Evolutionary conservation across 2,797 vertebrate species (phyloP).

Genomic region (Hafferia zeledoni): DNA sequence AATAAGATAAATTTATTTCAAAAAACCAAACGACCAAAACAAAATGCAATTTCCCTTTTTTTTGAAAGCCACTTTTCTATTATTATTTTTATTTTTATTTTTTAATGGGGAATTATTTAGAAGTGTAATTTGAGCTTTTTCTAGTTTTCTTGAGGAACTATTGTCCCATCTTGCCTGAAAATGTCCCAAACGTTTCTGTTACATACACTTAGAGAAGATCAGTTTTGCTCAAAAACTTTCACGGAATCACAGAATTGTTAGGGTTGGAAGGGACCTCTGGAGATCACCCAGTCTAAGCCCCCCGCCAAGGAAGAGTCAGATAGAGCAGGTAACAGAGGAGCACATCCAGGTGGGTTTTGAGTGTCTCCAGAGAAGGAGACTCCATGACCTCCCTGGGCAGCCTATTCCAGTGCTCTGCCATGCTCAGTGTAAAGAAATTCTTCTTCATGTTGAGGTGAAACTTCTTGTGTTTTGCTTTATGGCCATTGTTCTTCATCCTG

Average conservation of each 20-base stretch:
- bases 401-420: not conserved
- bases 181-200: not conserved
- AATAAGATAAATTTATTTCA: not conserved
- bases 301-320: not conserved
- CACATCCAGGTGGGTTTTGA: not conserved
- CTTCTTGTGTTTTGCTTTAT: not conserved
- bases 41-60: not conserved
- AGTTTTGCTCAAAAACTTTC: not conserved
- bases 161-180: not conserved
- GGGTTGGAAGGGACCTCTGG: too few relatives aligned
- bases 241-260: not conserved
- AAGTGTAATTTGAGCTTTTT: not conserved
- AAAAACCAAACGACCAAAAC: not conserved
- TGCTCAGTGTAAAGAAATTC: not conserved
- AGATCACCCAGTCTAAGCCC: not conserved
- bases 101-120: not conserved
- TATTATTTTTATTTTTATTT: not conserved
- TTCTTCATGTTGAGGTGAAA: not conserved
- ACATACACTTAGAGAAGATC: not conserved
- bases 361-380: not conserved
- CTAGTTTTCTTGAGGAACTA: not conserved
- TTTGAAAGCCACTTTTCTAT: too few relatives aligned
- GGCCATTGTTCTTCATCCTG: not conserved
- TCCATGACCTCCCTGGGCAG: not conserved
- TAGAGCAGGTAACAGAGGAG: not conserved